phyloP scores from a whole-genome alignment of 2,888 invertebrate species.

The Tuta absoluta region DNA sequence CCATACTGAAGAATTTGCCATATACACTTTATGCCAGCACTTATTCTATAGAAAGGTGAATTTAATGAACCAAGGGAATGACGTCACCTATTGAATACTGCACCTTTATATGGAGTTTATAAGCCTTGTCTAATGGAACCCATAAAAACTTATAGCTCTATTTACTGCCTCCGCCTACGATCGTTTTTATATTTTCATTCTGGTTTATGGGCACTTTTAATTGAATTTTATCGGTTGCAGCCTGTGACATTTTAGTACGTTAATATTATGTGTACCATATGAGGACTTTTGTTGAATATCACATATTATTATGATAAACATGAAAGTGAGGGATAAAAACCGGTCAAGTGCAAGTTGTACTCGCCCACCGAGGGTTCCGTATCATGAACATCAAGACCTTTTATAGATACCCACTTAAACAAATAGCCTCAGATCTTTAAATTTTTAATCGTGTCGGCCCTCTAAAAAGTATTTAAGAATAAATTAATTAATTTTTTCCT shows the following conservation, averaged over 20 bases:
- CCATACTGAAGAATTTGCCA: background rate
- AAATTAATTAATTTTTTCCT: no score
- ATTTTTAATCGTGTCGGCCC: no score
- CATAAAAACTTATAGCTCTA: slow-evolving; percentile 64
- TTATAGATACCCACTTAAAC: no score
- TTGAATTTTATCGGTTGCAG: slow-evolving; percentile 22
- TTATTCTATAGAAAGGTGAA: background rate
- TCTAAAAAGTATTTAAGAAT: no score
- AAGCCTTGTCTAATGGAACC: slow-evolving; percentile 49
- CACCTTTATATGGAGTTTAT: slow-evolving; percentile 28
- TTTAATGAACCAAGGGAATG: background rate
- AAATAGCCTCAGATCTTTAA: no score
- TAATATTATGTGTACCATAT: background rate
- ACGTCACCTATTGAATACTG: slow-evolving; percentile 5
- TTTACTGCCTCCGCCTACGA: slow-evolving; percentile 60
- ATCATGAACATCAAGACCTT: no score
- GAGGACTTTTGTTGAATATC: background rate
- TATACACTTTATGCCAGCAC: background rate
- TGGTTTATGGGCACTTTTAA: slow-evolving; percentile 17
- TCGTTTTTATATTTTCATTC: slow-evolving; percentile 32
- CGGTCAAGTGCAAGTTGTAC: no score
- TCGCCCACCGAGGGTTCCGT: no score
- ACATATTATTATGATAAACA: no score
- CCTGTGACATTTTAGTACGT: background rate
- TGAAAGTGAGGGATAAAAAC: background rate